Conservation (phyloP, 2,888 invertebrate genomes). For the Hypomecis atomaria region DNA sequence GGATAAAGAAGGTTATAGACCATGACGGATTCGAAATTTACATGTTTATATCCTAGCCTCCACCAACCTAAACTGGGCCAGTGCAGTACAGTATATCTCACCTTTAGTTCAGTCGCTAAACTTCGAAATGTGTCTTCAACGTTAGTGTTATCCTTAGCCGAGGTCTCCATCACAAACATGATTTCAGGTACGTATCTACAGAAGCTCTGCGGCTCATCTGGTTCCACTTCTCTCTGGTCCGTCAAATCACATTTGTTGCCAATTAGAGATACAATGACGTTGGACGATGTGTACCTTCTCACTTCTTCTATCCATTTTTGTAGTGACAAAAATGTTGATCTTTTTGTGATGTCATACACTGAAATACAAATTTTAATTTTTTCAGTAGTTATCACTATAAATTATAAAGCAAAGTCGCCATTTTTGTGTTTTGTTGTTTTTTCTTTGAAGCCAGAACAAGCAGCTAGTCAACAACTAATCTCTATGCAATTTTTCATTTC, state of each 20-base stretch:
- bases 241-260: conserved; percentile 96
- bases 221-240: conserved; percentile 92
- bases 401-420: too few species aligned
- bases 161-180: conserved; percentile 94
- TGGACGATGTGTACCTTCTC: conserved; percentile 95
- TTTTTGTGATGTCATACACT: conserved; percentile 98
- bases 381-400: too few species aligned
- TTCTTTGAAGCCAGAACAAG: too few species aligned
- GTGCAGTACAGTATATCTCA: too few species aligned
- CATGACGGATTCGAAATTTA: too few species aligned
- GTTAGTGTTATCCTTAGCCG: conserved; percentile 96
- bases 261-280: conserved; percentile 94
- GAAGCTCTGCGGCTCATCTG: conserved; percentile 94
- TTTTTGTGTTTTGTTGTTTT: background rate
- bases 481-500: too few species aligned
- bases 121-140: conserved; percentile 95
- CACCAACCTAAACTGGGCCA: too few species aligned
- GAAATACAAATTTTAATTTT: conserved; percentile 38
- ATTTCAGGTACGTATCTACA: conserved; percentile 94
- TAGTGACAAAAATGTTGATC: conserved; percentile 95
- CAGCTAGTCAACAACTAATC: too few species aligned
- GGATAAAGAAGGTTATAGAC: too few species aligned
- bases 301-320: conserved; percentile 99
- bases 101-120: conserved; percentile 95
- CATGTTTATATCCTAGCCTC: too few species aligned